These are phyloP conservation scores for Hydrozoanthus tunicans DNA, from an alignment of 64 coral and sea anemone genomes.

Conservation along the genomic window DNA sequence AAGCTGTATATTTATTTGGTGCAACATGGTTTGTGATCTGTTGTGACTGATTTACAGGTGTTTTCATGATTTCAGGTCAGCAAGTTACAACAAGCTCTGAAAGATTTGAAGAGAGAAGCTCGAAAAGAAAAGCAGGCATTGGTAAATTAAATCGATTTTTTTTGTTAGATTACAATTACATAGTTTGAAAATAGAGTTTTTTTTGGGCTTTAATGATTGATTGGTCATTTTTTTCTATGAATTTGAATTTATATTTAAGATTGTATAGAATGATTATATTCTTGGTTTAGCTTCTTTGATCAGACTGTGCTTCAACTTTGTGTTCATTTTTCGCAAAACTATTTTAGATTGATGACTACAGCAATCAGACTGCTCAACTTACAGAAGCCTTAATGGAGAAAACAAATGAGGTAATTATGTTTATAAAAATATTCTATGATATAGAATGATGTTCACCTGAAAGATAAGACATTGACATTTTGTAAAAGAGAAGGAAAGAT, in stretches of 20 bases:
- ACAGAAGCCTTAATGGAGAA: constrained; percentile 96
- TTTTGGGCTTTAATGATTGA: too few species aligned
- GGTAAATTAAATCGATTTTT: constrained; percentile 49
- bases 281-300: too few species aligned
- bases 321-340: too few species aligned
- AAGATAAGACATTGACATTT: background rate
- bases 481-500: background rate
- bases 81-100: constrained; percentile 74
- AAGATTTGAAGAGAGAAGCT: constrained; percentile 88
- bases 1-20: too few species aligned
- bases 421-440: background rate
- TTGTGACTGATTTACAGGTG: background rate
- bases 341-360: constrained; percentile 88
- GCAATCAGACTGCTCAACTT: constrained; percentile 78
- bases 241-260: too few species aligned
- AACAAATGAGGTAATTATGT: constrained; percentile 79
- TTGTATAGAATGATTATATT: too few species aligned
- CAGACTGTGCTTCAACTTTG: background rate
- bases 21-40: too few species aligned
- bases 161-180: background rate
- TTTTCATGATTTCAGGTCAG: constrained; percentile 44
- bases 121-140: constrained; percentile 82
- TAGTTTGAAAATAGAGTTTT: too few species aligned
- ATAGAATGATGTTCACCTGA: background rate
- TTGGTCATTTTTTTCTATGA: too few species aligned